A percentile compares a stretch with the other conserved stretches of the same genome.
Evolutionary conservation across 2,113 vertebrate species (phyloP).

Genomic region (Spheniscus mendiculus): DNA sequence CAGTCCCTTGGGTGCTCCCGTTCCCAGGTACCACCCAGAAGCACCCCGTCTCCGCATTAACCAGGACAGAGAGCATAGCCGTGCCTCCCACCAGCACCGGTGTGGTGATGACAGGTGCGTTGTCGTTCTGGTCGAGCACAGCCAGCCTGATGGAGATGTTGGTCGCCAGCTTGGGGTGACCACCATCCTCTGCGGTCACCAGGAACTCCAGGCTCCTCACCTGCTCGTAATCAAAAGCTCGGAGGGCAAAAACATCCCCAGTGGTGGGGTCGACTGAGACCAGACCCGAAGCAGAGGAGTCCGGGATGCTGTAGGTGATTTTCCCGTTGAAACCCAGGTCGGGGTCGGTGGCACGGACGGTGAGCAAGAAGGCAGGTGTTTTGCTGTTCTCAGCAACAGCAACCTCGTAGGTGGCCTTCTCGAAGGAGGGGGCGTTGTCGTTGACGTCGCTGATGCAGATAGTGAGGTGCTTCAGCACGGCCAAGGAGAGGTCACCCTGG

Average conservation of each 20-base stretch:
- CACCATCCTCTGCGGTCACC: constrained; percentile 85
- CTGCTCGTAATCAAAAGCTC: constrained; percentile 85
- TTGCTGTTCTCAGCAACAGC: constrained; percentile 83
- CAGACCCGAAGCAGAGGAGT: constrained; percentile 60
- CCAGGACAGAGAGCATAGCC: constrained; percentile 80
- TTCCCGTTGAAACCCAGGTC: constrained; percentile 85
- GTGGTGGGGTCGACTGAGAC: constrained; percentile 81
- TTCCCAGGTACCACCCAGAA: constrained; percentile 57
- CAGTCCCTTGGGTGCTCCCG: neutral
- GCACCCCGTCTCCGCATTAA: constrained; percentile 80
- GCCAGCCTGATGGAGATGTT: constrained; percentile 79
- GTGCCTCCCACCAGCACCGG: constrained; percentile 78
- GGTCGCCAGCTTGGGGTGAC: constrained; percentile 81
- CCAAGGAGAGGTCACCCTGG: constrained; percentile 78
- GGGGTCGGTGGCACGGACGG: constrained; percentile 79
- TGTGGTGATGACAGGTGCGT: constrained; percentile 78
- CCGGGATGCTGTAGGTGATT: constrained; percentile 83
- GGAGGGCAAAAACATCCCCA: constrained; percentile 81
- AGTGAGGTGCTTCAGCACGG: constrained; percentile 74
- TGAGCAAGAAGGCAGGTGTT: constrained; percentile 74
- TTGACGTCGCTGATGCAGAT: constrained; percentile 88
- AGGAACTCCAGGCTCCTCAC: constrained; percentile 78
- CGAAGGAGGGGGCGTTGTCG: constrained; percentile 88
- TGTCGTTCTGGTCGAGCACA: constrained; percentile 88
- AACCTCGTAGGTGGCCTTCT: constrained; percentile 72